Percentiles rank a stretch among this genome's conserved stretches.
These are phyloP conservation scores for Pycnomerus fuliginosus DNA, from an alignment of 2,888 invertebrate species.

Conservation along the genomic window DNA sequence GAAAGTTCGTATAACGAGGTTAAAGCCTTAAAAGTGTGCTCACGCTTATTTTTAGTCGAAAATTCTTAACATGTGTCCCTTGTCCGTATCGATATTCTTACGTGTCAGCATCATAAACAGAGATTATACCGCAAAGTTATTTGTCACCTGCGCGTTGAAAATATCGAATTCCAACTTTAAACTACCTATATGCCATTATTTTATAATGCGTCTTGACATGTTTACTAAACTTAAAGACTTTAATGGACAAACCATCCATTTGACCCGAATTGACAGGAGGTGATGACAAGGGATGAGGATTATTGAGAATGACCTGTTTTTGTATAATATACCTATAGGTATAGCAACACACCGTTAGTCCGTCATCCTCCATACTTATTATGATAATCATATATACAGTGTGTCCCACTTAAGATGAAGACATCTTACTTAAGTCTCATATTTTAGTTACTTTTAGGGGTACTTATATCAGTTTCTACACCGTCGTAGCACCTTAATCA, in stretches of 20 bases:
- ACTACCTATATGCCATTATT: slow-evolving; percentile 26
- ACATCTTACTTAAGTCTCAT: too few species aligned
- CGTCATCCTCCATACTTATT: neutral
- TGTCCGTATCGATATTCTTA: slow-evolving; percentile 11
- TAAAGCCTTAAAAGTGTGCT: too few species aligned
- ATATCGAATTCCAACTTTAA: slow-evolving; percentile 31
- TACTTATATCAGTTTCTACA: too few species aligned
- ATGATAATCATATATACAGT: neutral
- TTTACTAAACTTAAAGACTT: slow-evolving; percentile 29
- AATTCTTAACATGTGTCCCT: slow-evolving; percentile 10
- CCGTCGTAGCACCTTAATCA: too few species aligned
- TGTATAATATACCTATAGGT: slow-evolving; percentile 7
- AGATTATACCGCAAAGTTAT: neutral
- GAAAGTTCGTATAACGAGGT: too few species aligned
- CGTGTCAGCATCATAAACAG: slow-evolving; percentile 3
- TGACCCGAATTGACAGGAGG: slow-evolving; percentile 29
- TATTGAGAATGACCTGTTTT: slow-evolving; percentile 13
- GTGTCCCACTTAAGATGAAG: neutral
- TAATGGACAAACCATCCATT: slow-evolving; percentile 15
- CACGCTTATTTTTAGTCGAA: slow-evolving; percentile 7
- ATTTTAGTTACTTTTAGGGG: too few species aligned
- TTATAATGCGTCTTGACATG: slow-evolving; percentile 26
- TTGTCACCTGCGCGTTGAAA: slow-evolving; percentile 34
- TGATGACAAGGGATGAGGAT: slow-evolving; percentile 12
- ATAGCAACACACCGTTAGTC: neutral